Evolutionary conservation across 2,888 invertebrate genomes (phyloP).

Genomic region (Epirrhoe tristata): DNA sequence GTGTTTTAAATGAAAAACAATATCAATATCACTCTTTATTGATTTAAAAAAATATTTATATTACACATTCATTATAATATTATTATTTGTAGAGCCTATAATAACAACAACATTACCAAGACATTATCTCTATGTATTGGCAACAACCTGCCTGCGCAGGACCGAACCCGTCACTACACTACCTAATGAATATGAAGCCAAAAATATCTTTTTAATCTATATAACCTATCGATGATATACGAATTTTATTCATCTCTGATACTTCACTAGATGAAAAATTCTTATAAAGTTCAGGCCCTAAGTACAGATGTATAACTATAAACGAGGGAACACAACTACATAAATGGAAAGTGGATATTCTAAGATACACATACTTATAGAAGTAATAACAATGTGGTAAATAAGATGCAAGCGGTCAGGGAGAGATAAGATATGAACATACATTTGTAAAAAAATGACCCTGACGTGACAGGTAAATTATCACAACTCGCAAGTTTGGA

Average conservation of each 20-base stretch:
- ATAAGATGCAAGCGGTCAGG: constrained; percentile 48
- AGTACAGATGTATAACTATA: constrained; percentile 68
- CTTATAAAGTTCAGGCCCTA: constrained; percentile 72
- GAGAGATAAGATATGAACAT: constrained; percentile 10
- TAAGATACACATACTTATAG: constrained; percentile 57
- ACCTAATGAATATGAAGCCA: constrained; percentile 71
- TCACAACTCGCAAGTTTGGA: constrained; percentile 27
- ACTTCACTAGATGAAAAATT: constrained; percentile 60
- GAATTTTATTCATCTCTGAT: constrained; percentile 64
- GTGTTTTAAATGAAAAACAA: constrained; percentile 49
- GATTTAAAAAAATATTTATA: constrained; percentile 85
- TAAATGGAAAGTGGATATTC: constrained; percentile 58
- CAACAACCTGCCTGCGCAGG: constrained; percentile 47
- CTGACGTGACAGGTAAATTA: constrained; percentile 15
- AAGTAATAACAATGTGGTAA: constrained; percentile 62
- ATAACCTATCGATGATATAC: constrained; percentile 63
- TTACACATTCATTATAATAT: constrained; percentile 78
- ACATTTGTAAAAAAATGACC: constrained; percentile 12
- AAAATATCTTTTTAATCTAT: constrained; percentile 74
- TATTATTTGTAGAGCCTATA: constrained; percentile 74
- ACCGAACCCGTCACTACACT: constrained; percentile 50
- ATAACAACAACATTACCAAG: constrained; percentile 75
- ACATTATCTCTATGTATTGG: constrained; percentile 60
- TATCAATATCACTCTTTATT: constrained; percentile 84
- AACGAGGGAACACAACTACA: constrained; percentile 62